Evolutionary conservation across 2,888 invertebrate genomes (phyloP).

Genomic region (Hesperia comma): DNA sequence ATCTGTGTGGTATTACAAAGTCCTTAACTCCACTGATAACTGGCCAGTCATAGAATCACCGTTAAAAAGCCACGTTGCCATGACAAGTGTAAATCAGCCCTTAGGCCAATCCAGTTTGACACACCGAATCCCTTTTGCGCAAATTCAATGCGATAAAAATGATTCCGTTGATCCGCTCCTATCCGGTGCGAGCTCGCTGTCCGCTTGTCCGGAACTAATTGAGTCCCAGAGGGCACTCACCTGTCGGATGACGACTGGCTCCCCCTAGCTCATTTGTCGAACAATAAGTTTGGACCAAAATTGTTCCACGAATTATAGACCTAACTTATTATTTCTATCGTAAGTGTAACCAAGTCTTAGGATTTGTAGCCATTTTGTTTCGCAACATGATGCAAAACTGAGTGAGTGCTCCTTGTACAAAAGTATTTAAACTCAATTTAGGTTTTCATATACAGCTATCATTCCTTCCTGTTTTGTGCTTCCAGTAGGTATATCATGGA

Average conservation of each 20-base stretch:
- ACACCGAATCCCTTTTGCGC: slow-evolving; percentile 12
- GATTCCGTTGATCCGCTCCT: slow-evolving; percentile 38
- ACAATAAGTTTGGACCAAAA: slow-evolving; percentile 4
- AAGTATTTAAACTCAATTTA: too few relatives aligned
- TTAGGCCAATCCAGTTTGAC: slow-evolving; percentile 12
- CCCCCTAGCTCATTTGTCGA: background rate
- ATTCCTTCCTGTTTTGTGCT: too few relatives aligned
- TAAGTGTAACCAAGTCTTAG: too few relatives aligned
- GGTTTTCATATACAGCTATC: too few relatives aligned
- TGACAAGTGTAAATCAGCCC: background rate
- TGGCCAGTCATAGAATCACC: too few relatives aligned
- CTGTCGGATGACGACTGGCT: slow-evolving; percentile 47
- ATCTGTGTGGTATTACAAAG: too few relatives aligned
- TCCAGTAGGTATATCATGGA: too few relatives aligned
- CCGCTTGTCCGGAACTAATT: slow-evolving; percentile 49
- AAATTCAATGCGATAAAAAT: slow-evolving; percentile 35
- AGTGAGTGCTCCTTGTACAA: too few relatives aligned
- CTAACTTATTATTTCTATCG: background rate
- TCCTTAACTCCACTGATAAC: too few relatives aligned
- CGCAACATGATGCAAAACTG: too few relatives aligned
- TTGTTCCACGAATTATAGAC: slow-evolving; percentile 1
- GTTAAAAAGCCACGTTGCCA: background rate
- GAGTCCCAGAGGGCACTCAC: slow-evolving; percentile 49
- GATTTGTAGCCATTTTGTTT: too few relatives aligned
- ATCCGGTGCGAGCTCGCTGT: slow-evolving; percentile 40